A percentile compares a stretch with the other conserved stretches of the same genome.
These are phyloP conservation scores for Sinopyrophorus schimmeli DNA, from an alignment of 2,888 invertebrate genomes.

Conservation along the genomic window DNA sequence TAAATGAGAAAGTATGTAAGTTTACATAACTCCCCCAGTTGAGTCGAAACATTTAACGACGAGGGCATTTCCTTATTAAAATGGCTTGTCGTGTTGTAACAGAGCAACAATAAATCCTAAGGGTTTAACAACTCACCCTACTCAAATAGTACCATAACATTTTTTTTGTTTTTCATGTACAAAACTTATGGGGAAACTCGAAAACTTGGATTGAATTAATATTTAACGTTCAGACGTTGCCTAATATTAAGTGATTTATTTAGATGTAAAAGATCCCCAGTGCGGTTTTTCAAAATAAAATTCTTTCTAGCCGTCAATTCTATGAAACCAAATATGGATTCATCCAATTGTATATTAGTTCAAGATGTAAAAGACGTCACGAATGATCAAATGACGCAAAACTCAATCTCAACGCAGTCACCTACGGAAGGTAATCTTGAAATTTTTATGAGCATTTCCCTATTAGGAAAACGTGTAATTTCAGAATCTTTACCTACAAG, in stretches of 20 bases:
- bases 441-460: neutral
- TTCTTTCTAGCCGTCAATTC: conserved; percentile 80
- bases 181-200: too few species aligned
- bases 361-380: conserved; percentile 88
- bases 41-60: conserved; percentile 35
- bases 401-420: conserved; percentile 70
- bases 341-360: conserved; percentile 86
- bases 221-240: too few species aligned
- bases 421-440: conserved; percentile 67
- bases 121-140: conserved; percentile 31
- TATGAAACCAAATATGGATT: conserved; percentile 86
- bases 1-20: conserved; percentile 21
- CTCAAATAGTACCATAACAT: conserved; percentile 26
- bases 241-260: too few species aligned
- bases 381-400: conserved; percentile 82
- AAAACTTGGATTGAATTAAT: too few species aligned
- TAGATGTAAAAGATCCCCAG: too few species aligned
- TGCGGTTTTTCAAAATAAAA: too few species aligned
- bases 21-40: conserved; percentile 29
- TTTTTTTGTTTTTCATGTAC: conserved; percentile 32
- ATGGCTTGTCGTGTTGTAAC: conserved; percentile 35
- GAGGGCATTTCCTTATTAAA: conserved; percentile 40
- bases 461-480: conserved; percentile 20
- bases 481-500: conserved; percentile 75
- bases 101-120: conserved; percentile 33